Evolutionary conservation across 2,797 vertebrate genomes (phyloP).

Genomic region (Coilia nasus): DNA sequence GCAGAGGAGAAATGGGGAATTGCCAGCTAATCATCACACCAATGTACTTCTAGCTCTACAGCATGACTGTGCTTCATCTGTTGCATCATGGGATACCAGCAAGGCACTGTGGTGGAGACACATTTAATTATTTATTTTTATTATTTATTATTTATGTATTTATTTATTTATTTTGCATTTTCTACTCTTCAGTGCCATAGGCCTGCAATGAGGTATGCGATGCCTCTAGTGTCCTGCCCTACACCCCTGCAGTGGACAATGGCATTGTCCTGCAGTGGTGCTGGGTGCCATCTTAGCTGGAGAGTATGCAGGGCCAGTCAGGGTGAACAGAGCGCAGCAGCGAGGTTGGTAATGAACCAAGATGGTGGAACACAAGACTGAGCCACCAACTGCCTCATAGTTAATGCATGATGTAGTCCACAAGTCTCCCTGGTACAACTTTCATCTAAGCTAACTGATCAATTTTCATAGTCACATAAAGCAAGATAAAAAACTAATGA

Average conservation of each 20-base stretch:
- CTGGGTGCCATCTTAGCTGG: not conserved
- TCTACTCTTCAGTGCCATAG: not conserved
- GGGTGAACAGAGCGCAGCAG: not conserved
- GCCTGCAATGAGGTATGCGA: not conserved
- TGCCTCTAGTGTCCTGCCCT: not conserved
- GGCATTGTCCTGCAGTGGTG: not conserved
- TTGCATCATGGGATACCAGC: conserved; percentile 11
- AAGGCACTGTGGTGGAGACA: not conserved
- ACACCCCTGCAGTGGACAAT: not conserved
- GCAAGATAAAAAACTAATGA: too few relatives aligned
- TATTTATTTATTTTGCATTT: too few relatives aligned
- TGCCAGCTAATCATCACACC: not conserved
- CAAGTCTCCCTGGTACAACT: too few relatives aligned
- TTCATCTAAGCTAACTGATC: too few relatives aligned
- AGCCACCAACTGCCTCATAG: too few relatives aligned
- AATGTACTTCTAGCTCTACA: not conserved
- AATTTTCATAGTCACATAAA: too few relatives aligned
- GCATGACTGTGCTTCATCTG: not conserved
- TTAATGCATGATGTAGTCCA: too few relatives aligned
- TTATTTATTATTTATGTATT: too few relatives aligned
- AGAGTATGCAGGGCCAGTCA: not conserved
- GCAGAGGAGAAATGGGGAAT: not conserved
- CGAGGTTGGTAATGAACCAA: too few relatives aligned
- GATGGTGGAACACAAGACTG: too few relatives aligned
- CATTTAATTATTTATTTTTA: too few relatives aligned